Percentiles rank a stretch among this genome's conserved stretches.
Conservation (phyloP, 1,140 invertebrate species). For the Polypedilum vanderplanki region DNA sequence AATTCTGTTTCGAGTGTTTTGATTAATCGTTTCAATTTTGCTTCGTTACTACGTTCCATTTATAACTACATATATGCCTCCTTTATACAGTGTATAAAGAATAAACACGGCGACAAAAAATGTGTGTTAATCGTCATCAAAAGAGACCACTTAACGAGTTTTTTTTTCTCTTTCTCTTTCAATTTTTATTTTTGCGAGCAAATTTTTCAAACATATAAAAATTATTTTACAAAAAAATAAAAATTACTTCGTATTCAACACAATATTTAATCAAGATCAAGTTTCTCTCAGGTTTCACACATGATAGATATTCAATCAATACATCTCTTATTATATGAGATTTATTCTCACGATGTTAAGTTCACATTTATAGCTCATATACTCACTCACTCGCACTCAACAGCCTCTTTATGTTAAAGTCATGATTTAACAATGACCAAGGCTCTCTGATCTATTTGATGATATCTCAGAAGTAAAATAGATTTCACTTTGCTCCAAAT, state of each 20-base stretch:
- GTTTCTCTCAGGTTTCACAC: slow-evolving; percentile 5
- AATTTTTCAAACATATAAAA: background rate
- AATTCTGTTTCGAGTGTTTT: slow-evolving; percentile 13
- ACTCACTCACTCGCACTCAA: background rate
- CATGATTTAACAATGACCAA: background rate
- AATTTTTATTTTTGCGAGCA: background rate
- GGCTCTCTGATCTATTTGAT: slow-evolving; percentile 1
- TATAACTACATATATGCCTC: background rate
- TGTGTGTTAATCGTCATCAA: slow-evolving; percentile 1
- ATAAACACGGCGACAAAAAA: background rate
- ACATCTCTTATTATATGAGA: slow-evolving; percentile 3
- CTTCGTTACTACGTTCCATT: slow-evolving; percentile 12
- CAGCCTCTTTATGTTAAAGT: background rate
- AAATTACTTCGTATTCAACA: too few relatives aligned
- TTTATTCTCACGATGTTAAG: background rate
- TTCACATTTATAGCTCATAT: background rate
- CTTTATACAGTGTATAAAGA: background rate
- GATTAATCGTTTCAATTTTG: slow-evolving; percentile 14
- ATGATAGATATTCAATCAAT: slow-evolving; percentile 19
- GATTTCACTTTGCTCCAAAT: slow-evolving; percentile 18
- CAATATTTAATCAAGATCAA: slow-evolving; percentile 19
- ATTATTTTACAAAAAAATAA: background rate
- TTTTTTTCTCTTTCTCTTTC: too few relatives aligned
- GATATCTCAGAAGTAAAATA: slow-evolving; percentile 12
- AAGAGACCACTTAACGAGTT: background rate